Evolutionary conservation across 2,888 invertebrate genomes (phyloP), one percentile per base, ranked within the genome.

Genomic region (Spilarctia lutea): DNA sequence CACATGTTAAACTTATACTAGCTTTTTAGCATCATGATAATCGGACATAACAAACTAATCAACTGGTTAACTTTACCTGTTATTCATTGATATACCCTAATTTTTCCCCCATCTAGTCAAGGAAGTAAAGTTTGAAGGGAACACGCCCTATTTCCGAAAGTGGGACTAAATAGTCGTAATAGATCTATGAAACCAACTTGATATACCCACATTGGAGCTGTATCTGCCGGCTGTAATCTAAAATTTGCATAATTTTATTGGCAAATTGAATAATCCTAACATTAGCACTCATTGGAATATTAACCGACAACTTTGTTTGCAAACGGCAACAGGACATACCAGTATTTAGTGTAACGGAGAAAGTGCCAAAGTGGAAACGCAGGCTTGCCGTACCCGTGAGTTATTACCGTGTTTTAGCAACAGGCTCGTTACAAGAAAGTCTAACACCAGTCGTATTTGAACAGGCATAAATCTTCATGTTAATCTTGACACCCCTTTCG

Each of bases 311-410:
- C 30, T 16, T 30, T 20, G 45, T 48, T 48, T 18, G 13, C 48
- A 24, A 68, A 68, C 33, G 7, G 20, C 20, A 68, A 27, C 48
- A 42, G 68, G 42, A 68, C 27, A 27, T 30, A 63, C 63, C 63
- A 63, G 63, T 63, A 63, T 66, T 66, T 66, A 39, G 24, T 66
- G 6, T 35, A n/a, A 35, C n/a, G 35, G 39, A 66, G 39, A 63
- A 63, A 63, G 63, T 63, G 16, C 4, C 30, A 30, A n/a, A 27
- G 63, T 63, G 63, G 63, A 63, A 63, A 30, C 30, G 30, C 30
- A 30, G 30, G 30, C 60, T 63, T 30, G 63, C 2, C 30, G 30
- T 0, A 30, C 3, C 30, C 63, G 30, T 63, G 63, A 63, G 30
- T 63, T 63, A 63, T 63, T 30, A 63, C 16, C 63, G 2, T 30